These are phyloP conservation scores for Resseliella maxima DNA, from an alignment of 2,888 invertebrate species.

Conservation along the genomic window DNA sequence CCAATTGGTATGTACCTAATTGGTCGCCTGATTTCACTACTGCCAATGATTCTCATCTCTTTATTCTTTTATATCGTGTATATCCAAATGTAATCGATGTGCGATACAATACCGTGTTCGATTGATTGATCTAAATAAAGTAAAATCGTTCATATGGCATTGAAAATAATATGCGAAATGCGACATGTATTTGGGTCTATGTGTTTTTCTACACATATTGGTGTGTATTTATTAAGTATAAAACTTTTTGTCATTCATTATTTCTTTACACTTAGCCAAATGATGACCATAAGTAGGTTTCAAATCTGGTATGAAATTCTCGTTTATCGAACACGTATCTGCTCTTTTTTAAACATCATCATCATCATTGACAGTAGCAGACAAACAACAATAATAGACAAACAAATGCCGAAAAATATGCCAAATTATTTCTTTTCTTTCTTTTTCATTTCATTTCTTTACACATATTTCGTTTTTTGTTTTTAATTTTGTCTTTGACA, in stretches of 20 bases:
- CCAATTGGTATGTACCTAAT: background rate
- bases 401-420: constrained; percentile 23
- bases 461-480: background rate
- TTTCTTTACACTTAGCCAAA: constrained; percentile 11
- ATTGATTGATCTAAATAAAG: constrained; percentile 39
- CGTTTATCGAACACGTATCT: background rate
- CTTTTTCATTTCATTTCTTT: background rate
- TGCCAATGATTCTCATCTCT: too few relatives aligned
- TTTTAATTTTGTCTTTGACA: background rate
- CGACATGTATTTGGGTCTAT: constrained; percentile 25
- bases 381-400: constrained; percentile 18
- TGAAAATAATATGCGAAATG: constrained; percentile 34
- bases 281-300: constrained; percentile 48
- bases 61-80: background rate
- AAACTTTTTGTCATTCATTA: constrained; percentile 37
- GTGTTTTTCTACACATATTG: constrained; percentile 4
- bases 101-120: background rate
- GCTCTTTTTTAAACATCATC: background rate
- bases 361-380: background rate
- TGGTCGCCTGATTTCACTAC: constrained; percentile 6
- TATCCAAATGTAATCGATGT: background rate
- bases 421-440: background rate
- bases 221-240: background rate
- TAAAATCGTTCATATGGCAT: constrained; percentile 38
- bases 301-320: constrained; percentile 25